Evolutionary conservation across 2,113 vertebrate genomes (phyloP), one percentile per base, ranked within the genome.

Genomic region (Equus przewalskii): DNA sequence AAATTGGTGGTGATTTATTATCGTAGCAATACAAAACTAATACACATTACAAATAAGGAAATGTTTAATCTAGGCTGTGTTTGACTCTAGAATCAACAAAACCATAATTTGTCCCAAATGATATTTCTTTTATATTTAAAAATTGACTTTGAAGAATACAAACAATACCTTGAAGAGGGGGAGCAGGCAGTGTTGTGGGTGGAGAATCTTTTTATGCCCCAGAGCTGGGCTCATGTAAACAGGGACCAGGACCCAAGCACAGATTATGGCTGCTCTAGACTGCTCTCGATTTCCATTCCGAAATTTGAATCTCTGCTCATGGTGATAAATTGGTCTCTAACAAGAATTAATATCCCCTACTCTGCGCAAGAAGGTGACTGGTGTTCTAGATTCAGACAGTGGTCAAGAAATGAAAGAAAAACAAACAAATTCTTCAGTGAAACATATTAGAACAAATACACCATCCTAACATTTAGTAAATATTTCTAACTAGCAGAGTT

Each of bases 81-180:
- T 65, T 91, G 60, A 95, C 22, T 51, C 24, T 70, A 78, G 56
- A 95, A 80, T 89, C 86, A 86, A 33, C 51, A 89, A 94, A 96
- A 79, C 11, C 22, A 93, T 28, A 78, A 22, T 91, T 92, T 95
- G 7, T 93, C 72, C 70, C 81, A 88, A 83, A 84, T 64, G 33
- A 19, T 65, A 30, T 49, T 90, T 81, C 28, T 92, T 92, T 89
- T 60, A 30, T 72, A 24, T 76, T 67, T 76, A 94, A 81, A 93
- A 89, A 79, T 41, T 24, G 28, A 44, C 60, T 94, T 95, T 60
- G 41, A 72, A 97, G 11, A 81, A n/a, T 78, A 58, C 8, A 85
- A 56, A 49, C 1, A 16, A 67, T 56, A n/a, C 6, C 24, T 90
- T 79, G 80, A 65, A 87, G n/a, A 92, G 28, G 49, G 28, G 6